These are phyloP conservation scores for Lepidochitona cinerea DNA, from an alignment of 2,888 invertebrate genomes.

Conservation along the genomic window DNA sequence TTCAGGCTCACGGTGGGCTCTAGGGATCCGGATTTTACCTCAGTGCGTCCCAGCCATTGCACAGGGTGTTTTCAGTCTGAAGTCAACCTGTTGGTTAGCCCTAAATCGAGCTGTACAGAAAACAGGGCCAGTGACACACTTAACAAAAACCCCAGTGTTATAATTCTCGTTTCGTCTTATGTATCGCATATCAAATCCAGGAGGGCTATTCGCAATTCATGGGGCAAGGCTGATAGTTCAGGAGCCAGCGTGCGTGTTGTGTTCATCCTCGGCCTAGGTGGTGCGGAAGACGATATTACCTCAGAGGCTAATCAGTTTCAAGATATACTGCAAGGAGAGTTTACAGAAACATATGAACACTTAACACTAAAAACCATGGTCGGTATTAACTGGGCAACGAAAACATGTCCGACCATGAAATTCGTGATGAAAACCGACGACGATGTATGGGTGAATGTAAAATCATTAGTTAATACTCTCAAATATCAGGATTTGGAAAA, in stretches of 20 bases:
- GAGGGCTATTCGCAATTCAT: slow-evolving; percentile 32
- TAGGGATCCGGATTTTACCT: too few relatives aligned
- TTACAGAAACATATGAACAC: slow-evolving; percentile 31
- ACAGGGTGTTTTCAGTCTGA: too few relatives aligned
- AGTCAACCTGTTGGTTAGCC: too few relatives aligned
- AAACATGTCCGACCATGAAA: slow-evolving; percentile 24
- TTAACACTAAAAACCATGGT: slow-evolving; percentile 34
- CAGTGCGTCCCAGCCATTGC: too few relatives aligned
- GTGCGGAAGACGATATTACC: not conserved
- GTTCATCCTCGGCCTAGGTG: slow-evolving; percentile 31
- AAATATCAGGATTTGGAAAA: slow-evolving; percentile 18
- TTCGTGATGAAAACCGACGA: slow-evolving; percentile 49
- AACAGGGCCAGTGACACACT: too few relatives aligned
- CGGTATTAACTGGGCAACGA: slow-evolving; percentile 31
- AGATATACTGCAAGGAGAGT: slow-evolving; percentile 31
- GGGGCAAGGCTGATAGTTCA: slow-evolving; percentile 27
- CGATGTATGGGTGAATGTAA: slow-evolving; percentile 51
- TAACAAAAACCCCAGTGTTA: too few relatives aligned
- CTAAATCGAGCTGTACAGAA: too few relatives aligned
- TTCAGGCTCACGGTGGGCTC: too few relatives aligned
- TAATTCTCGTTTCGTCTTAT: not conserved
- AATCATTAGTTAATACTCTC: slow-evolving; percentile 18
- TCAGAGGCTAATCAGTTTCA: slow-evolving; percentile 20
- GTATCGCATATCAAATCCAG: slow-evolving; percentile 15
- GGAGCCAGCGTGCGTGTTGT: slow-evolving; percentile 28